Conservation (phyloP, 30 jellyfish, hydroid and myxozoan genomes). For the Aurelia aurita complex sp. Pacific region DNA sequence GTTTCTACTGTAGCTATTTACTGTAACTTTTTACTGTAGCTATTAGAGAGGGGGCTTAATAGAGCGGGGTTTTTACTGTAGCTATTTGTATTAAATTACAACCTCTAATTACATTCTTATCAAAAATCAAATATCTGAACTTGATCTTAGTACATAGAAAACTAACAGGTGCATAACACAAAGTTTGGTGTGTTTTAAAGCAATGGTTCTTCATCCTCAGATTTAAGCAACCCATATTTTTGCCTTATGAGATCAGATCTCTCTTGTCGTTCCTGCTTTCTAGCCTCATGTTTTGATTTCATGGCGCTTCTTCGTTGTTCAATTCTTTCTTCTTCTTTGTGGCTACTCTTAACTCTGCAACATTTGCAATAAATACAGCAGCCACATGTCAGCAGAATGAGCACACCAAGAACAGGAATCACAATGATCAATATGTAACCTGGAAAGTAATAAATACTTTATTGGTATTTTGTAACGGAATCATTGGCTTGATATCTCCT, state of each 20-base stretch:
- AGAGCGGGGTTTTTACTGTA: no score
- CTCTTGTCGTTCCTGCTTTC: conserved; percentile 76
- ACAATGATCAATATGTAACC: conserved; percentile 92
- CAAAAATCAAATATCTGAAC: no score
- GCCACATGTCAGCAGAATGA: conserved; percentile 93
- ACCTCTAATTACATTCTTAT: no score
- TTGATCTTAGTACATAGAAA: no score
- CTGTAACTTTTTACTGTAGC: no score
- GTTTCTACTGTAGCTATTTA: no score
- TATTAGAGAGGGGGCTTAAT: no score
- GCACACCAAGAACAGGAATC: conserved; percentile 83
- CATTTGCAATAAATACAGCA: conserved; percentile 98
- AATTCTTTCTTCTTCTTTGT: conserved; percentile 82
- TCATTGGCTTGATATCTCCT: no score
- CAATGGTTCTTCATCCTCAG: conserved; percentile 96
- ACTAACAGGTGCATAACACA: no score
- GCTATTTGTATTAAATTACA: no score
- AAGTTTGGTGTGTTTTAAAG: conserved; percentile 7
- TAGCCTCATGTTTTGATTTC: conserved; percentile 65
- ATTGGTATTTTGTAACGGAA: no score
- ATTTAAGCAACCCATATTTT: conserved; percentile 93
- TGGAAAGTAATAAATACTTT: conserved; percentile 2
- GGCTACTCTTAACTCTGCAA: conserved; percentile 81
- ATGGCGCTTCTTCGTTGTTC: conserved; percentile 71
- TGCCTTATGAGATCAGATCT: conserved; percentile 90